Percentiles rank a stretch among this genome's conserved stretches.
Evolutionary conservation across 1,140 invertebrate species (phyloP).

Genomic region (Eubasilissa regina): DNA sequence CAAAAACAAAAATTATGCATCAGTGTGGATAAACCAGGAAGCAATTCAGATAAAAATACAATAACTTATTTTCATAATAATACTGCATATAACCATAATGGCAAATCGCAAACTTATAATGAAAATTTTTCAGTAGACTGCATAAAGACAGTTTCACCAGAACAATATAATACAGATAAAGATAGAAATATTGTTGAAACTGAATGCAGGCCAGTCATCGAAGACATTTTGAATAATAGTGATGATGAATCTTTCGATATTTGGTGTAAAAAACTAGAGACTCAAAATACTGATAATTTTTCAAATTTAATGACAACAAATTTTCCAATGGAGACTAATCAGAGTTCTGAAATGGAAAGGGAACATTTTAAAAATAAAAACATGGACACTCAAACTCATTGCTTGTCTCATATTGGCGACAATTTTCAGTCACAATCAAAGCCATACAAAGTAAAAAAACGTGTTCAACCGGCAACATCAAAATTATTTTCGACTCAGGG

Average conservation of each 20-base stretch:
- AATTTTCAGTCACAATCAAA: too few species aligned
- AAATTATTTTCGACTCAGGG: too few species aligned
- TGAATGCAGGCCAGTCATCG: background rate
- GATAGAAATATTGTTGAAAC: background rate
- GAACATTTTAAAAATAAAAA: too few species aligned
- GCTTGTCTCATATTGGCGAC: too few species aligned
- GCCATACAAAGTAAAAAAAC: too few species aligned
- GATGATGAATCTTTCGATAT: conserved; percentile 30
- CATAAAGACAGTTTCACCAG: background rate
- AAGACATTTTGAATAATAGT: conserved; percentile 23
- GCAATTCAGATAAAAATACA: background rate
- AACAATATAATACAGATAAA: background rate
- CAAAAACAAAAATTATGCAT: too few species aligned
- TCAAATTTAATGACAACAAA: background rate
- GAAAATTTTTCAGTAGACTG: background rate
- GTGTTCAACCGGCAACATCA: too few species aligned
- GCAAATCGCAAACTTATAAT: background rate
- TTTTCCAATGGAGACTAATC: background rate
- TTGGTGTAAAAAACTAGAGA: conserved; percentile 31
- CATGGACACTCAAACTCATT: too few species aligned
- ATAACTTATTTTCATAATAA: too few species aligned
- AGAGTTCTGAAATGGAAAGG: too few species aligned
- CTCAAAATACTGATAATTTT: background rate
- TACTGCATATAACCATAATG: too few species aligned
- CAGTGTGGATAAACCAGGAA: background rate